phyloP scores from a whole-genome alignment of 2,888 invertebrate species.

The Protodeltote pygarga region DNA sequence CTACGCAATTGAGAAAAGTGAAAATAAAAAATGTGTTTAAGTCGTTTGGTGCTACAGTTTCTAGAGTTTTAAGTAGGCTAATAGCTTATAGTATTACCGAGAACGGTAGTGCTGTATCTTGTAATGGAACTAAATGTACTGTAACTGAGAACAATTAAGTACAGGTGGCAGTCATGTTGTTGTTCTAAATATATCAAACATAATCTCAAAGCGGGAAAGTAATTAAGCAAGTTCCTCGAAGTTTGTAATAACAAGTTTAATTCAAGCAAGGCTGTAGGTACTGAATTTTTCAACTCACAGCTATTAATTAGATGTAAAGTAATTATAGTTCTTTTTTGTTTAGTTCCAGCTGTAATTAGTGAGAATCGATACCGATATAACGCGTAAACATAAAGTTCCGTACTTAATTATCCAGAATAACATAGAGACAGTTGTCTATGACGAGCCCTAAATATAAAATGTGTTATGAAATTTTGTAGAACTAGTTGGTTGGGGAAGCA shows the following conservation, averaged over 20 bases:
- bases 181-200: not conserved
- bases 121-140: too few relatives aligned
- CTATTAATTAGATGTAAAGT: slow-evolving; percentile 17
- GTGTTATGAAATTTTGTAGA: too few relatives aligned
- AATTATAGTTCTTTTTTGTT: slow-evolving; percentile 6
- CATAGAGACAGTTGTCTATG: too few relatives aligned
- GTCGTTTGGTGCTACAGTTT: too few relatives aligned
- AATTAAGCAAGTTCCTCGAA: slow-evolving; percentile 11
- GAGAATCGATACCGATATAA: not conserved
- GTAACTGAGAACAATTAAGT: too few relatives aligned
- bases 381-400: too few relatives aligned
- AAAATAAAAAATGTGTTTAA: too few relatives aligned
- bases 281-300: slow-evolving; percentile 5
- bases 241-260: slow-evolving; percentile 11
- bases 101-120: too few relatives aligned
- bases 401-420: too few relatives aligned
- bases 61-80: not conserved
- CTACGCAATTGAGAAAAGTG: too few relatives aligned
- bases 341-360: slow-evolving; percentile 22
- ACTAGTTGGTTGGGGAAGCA: too few relatives aligned
- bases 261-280: slow-evolving; percentile 8
- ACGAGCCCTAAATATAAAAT: too few relatives aligned
- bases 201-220: not conserved
- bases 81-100: not conserved
- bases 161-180: not conserved